Evolutionary conservation across 37 sponge, comb jelly and placozoan species (phyloP), one percentile per base, ranked within the genome.

Genomic region (Spongilla lacustris): DNA sequence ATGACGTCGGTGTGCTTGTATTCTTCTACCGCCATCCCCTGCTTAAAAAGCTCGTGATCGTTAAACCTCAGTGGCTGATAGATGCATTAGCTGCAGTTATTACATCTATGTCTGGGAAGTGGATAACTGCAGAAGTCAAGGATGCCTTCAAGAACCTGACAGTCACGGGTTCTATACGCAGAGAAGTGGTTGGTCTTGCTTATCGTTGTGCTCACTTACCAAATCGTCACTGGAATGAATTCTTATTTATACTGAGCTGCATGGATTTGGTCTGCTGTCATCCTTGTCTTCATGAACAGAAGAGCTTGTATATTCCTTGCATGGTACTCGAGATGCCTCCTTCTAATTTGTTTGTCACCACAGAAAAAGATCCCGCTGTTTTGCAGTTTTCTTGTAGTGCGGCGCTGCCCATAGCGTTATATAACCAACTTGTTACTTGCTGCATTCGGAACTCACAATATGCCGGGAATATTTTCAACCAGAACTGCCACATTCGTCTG

Each of bases 261-360:
- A 86, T 91, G 87, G 91, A 91, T 30, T 83, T 91, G 26, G 24
- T 91, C 66, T 82, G 83, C 37, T 86, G 83, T 34, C 91, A 91
- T 50, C 84, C 91, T 23, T 74, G 82, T 17, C 83, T 82, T 2
- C 87, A 87, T 31, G 75, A 83, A 25, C 22, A 67, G 4, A 83
- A 76, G 17, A 58, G 79, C 0, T 24, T 87, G 25, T 87, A 83
- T 31, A 26, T 91, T 11, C 91, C 91, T 5, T 34, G 79, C 27
- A 76, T 91, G 74, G 91, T 91, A 49, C 2, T 68, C 12, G n/a
- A 37, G 19, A 46, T 36, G 23, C 50, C 85, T 50, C 90, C 85
- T 22, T 76, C 78, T 66, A 77, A 69, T 4, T 77, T 50, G 23
- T 36, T 76, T 35, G 33, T 83, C 49, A 81, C 82, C 31, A 66